A percentile compares a stretch with the other conserved stretches of the same genome.
phyloP scores from a whole-genome alignment of 2,888 invertebrate species.

The Luperina nickerlii region DNA sequence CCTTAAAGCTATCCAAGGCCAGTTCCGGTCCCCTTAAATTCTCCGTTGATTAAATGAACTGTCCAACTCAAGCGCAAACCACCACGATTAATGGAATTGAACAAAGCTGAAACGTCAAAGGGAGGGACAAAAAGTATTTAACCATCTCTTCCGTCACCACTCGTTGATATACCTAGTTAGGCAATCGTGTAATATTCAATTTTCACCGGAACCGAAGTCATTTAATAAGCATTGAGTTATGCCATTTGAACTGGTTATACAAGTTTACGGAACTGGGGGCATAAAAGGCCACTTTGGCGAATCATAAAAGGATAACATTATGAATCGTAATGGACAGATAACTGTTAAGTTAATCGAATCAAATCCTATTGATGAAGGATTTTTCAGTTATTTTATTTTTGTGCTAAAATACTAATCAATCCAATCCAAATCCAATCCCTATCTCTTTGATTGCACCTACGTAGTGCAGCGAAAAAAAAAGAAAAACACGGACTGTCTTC shows the following conservation, averaged over 20 bases:
- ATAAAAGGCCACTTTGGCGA: no score
- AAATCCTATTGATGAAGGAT: no score
- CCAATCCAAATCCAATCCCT: no score
- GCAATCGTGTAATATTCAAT: constrained; percentile 32
- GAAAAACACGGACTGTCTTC: no score
- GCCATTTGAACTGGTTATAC: neutral
- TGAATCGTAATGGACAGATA: no score
- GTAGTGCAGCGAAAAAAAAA: no score
- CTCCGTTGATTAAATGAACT: constrained; percentile 52
- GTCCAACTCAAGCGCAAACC: constrained; percentile 44
- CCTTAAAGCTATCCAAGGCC: neutral
- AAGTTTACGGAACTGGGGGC: constrained; percentile 16
- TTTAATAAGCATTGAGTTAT: constrained; percentile 10
- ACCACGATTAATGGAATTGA: constrained; percentile 55
- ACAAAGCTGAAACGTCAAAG: constrained; percentile 48
- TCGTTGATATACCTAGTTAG: constrained; percentile 19
- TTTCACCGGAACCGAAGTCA: constrained; percentile 14
- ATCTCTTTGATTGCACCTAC: no score
- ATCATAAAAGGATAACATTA: no score
- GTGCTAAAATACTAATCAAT: no score
- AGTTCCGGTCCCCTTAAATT: constrained; percentile 22
- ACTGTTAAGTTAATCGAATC: no score
- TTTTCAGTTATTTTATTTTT: no score
- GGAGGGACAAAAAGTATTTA: constrained; percentile 47
- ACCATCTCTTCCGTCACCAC: constrained; percentile 25